Base-by-base conservation (phyloP, 2,888 invertebrate species). In the Lasius platythorax region DNA sequence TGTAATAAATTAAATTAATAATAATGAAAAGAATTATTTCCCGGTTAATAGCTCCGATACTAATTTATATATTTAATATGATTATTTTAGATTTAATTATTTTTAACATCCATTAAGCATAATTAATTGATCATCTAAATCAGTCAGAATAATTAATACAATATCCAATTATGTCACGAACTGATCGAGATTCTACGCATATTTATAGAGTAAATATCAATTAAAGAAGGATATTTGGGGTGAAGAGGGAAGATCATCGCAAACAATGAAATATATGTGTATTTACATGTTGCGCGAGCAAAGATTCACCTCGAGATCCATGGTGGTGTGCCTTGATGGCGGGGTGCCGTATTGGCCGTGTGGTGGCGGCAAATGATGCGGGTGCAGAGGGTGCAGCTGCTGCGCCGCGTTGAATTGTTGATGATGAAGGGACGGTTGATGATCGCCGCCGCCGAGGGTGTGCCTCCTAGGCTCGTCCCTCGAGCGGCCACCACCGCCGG, bases 391-490 rank as follows among this genome's bases (percentile, higher is more conserved):
- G 87, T 94, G 94, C 84, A 94, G 91, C 83, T 93, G 92, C 85
- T 94, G 94, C 40, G 86, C 88, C 61, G 94, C 87, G 91, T 93
- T 94, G 90, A 94, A 94, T 90, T 93, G 96, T 91, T 96, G 94
- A 92, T 96, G 96, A 93, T 96, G 94, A 86, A 94, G 95, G 91
- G 97, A 97, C 28, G 97, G 96, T 93, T 97, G 97, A 93, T 98
- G 97, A 91, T 95, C 96, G 84, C 73, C 97, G 40, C 97, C 97
- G 85, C 23, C 23, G 23, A 98, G 96, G 8, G 98, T 98, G 95
- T 98, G 98, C 28, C 98, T 96, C 18, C 98, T 96, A 5, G 98
- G 97, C 95, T 98, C 98, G 95, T 98, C 98, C 61, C 98, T 94
- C 87, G 94, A 94, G 81, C 94, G 93, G 63, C 93, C 92, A 53